Evolutionary conservation across 2,113 vertebrate genomes (phyloP).

Genomic region (Lepus americanus): DNA sequence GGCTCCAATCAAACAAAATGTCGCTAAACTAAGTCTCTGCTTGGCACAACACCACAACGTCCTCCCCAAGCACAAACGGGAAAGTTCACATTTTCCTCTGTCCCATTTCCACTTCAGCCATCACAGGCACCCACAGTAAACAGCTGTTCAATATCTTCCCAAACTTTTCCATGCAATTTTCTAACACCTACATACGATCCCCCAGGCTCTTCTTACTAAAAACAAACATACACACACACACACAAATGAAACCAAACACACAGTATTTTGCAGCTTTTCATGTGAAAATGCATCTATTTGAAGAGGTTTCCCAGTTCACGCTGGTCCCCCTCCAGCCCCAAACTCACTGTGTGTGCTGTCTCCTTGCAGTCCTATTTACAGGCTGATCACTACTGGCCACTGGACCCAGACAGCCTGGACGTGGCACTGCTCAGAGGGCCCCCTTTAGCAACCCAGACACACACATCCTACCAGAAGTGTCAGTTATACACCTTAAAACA

Average conservation of each 20-base stretch:
- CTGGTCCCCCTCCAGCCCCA: not conserved
- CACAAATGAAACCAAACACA: not conserved
- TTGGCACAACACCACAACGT: not conserved
- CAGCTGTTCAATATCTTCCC: not conserved
- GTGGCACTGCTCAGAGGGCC: not conserved
- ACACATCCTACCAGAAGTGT: not conserved
- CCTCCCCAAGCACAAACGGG: not conserved
- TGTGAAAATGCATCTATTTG: not conserved
- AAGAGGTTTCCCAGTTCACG: slow-evolving; percentile 10
- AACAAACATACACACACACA: not conserved
- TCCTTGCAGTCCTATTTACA: not conserved
- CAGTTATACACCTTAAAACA: not conserved
- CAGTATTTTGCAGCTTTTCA: not conserved
- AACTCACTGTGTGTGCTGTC: not conserved
- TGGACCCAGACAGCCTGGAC: not conserved
- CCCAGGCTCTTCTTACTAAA: not conserved
- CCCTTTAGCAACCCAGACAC: not conserved
- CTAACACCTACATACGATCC: not conserved
- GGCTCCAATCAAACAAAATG: not conserved
- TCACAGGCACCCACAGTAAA: not conserved
- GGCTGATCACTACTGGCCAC: not conserved
- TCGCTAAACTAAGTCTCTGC: not conserved
- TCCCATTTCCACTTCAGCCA: not conserved
- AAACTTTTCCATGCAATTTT: not conserved
- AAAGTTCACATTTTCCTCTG: not conserved